These are phyloP conservation scores for Chirona hameri DNA, from an alignment of 2,888 invertebrate genomes.

Conservation along the genomic window DNA sequence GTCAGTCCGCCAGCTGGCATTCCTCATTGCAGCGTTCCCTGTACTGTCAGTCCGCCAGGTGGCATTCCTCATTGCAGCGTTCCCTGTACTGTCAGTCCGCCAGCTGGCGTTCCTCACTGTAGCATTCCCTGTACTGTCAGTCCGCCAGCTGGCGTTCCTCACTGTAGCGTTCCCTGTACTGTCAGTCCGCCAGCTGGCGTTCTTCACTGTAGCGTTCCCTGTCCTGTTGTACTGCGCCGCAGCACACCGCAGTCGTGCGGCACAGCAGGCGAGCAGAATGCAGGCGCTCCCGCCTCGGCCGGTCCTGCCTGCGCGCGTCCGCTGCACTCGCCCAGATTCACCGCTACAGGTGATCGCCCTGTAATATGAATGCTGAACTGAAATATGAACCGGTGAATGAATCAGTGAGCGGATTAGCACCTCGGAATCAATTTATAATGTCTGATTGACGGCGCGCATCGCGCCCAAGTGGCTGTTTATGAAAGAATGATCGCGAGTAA, in stretches of 20 bases:
- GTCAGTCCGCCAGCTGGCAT: no score
- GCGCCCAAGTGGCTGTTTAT: background rate
- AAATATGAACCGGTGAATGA: slow-evolving; percentile 26
- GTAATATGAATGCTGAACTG: slow-evolving; percentile 1
- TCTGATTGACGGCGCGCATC: background rate
- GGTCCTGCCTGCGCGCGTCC: background rate
- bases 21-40: no score
- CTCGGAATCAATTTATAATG: background rate
- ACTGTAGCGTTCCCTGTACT: no score
- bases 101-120: no score
- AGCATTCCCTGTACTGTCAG: no score
- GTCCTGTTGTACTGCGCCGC: background rate
- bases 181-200: no score
- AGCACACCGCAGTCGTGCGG: background rate
- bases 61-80: no score
- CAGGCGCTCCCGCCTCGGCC: background rate
- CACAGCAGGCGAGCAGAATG: background rate
- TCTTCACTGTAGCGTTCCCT: no score
- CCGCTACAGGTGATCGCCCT: slow-evolving; percentile 7
- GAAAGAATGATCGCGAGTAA: background rate
- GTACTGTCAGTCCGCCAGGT: no score
- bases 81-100: no score
- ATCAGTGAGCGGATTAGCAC: slow-evolving; percentile 10
- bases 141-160: no score
- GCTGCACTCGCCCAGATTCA: background rate